Percentiles rank a stretch among this genome's conserved stretches.
These are phyloP conservation scores for Potamarius usumacintae DNA, from an alignment of 2,113 vertebrate species.

Conservation along the genomic window DNA sequence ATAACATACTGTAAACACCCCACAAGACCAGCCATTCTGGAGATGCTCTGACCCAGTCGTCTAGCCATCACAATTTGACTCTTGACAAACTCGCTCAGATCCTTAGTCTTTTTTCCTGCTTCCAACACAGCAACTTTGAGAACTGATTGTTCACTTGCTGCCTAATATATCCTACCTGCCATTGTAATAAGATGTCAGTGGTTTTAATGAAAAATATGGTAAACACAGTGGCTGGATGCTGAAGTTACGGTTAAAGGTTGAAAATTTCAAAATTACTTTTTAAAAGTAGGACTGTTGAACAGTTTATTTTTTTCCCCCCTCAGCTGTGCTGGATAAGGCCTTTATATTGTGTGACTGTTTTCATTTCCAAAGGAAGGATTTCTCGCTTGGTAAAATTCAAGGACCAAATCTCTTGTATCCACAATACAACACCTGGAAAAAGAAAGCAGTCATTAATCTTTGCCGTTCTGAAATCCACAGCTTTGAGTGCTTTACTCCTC, in stretches of 20 bases:
- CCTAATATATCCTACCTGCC: no score
- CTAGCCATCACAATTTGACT: no score
- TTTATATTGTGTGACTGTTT: slow-evolving; percentile 76
- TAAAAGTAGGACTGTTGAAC: slow-evolving; percentile 54
- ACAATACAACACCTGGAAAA: slow-evolving; percentile 82
- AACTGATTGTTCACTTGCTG: no score
- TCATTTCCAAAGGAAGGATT: slow-evolving; percentile 74
- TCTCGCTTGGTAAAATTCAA: slow-evolving; percentile 71
- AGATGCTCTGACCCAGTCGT: no score
- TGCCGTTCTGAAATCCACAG: slow-evolving; percentile 64
- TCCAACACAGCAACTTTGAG: no score
- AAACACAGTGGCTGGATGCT: slow-evolving; percentile 13
- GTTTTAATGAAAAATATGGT: neutral
- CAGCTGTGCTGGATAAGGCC: slow-evolving; percentile 64
- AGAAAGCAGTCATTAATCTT: slow-evolving; percentile 76
- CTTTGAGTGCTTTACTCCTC: slow-evolving; percentile 66
- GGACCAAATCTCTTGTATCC: slow-evolving; percentile 76
- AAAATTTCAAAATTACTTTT: slow-evolving; percentile 20
- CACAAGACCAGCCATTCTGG: no score
- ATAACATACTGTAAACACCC: no score
- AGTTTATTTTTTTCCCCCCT: slow-evolving; percentile 50
- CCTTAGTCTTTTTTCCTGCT: no score
- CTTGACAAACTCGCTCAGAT: no score
- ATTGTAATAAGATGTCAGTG: no score
- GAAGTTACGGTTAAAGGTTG: slow-evolving; percentile 10